A percentile compares a stretch with the other conserved stretches of the same genome.
phyloP scores from a whole-genome alignment of 2,888 invertebrate genomes.

The Oxystoma pomonae region DNA sequence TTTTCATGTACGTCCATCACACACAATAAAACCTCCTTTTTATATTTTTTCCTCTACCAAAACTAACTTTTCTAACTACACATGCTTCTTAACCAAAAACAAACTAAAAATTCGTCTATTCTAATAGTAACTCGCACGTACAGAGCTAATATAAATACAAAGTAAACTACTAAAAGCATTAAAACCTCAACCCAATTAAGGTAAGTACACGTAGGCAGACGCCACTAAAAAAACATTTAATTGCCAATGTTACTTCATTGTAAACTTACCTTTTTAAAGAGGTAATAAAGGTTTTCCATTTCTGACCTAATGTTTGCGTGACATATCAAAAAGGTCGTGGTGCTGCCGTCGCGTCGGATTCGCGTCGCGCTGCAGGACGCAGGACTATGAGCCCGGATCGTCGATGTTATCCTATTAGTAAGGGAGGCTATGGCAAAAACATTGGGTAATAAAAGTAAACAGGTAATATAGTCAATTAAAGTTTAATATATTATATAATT shows the following conservation, averaged over 20 bases:
- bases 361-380: neutral
- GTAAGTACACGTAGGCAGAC: conserved; percentile 26
- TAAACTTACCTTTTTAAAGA: conserved; percentile 45
- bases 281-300: conserved; percentile 47
- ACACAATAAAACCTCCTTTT: no score
- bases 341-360: neutral
- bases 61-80: neutral
- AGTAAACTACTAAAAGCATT: conserved; percentile 4
- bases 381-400: neutral
- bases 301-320: conserved; percentile 43
- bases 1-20: no score
- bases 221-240: conserved; percentile 9
- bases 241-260: conserved; percentile 1
- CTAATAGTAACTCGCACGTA: neutral
- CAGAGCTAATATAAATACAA: neutral
- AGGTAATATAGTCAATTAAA: no score
- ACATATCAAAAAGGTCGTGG: conserved; percentile 27
- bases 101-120: neutral
- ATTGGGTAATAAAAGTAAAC: no score
- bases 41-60: no score
- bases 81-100: neutral
- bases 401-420: neutral
- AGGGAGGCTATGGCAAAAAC: no score
- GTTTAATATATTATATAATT: no score
- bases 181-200: conserved; percentile 29